phyloP scores from a whole-genome alignment of 2,888 invertebrate genomes.

The Taphrorychus bicolor region DNA sequence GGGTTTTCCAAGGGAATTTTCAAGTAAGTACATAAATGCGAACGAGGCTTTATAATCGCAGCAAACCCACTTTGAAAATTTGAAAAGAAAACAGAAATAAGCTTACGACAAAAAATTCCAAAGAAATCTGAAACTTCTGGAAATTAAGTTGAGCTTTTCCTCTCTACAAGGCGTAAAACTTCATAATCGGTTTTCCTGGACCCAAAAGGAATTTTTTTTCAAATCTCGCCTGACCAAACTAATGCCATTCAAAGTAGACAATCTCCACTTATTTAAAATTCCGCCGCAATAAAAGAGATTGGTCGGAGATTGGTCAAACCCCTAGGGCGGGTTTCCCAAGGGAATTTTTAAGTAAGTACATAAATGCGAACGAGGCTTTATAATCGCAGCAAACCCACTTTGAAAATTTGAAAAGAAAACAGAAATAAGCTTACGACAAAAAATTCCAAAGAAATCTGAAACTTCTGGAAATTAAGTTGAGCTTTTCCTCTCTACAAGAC shows the following conservation, averaged over 20 bases:
- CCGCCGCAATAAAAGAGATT: constrained; percentile 38
- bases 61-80: no score
- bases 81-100: no score
- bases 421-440: neutral
- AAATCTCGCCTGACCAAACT: constrained; percentile 4
- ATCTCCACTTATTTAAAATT: constrained; percentile 24
- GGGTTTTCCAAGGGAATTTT: neutral
- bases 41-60: no score
- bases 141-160: neutral
- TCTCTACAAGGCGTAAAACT: neutral
- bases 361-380: no score
- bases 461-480: neutral
- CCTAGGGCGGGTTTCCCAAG: no score
- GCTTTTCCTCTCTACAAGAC: neutral
- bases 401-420: no score
- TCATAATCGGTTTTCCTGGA: neutral
- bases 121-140: no score
- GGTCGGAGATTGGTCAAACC: no score
- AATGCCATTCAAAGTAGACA: constrained; percentile 5
- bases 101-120: no score
- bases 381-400: no score
- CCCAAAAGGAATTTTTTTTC: constrained; percentile 1
- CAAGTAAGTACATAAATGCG: no score
- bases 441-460: neutral
- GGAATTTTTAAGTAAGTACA: no score